Evolutionary conservation across 2,888 invertebrate species (phyloP), one percentile per base, ranked within the genome.

Genomic region (Macrosoma leucophasiata): DNA sequence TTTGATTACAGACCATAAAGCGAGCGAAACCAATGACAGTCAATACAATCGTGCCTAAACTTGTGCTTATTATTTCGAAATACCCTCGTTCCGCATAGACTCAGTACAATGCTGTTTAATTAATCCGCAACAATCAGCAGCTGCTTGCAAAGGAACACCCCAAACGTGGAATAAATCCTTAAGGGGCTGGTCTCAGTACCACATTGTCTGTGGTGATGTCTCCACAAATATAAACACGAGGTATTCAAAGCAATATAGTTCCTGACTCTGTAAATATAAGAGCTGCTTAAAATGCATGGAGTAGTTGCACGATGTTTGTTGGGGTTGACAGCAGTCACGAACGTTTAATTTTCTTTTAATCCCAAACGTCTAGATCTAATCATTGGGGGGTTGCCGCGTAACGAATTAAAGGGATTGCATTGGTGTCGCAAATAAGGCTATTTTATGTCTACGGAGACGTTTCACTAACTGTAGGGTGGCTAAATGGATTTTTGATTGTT

Each of bases 341-440:
- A 64, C 74, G 72, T 79, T 81, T 81, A 81, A 81, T 81, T 84
- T 81, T 82, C 81, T 81, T 82, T 81, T 84, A 81, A 84, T 81
- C 79, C 77, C 69, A 59, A 72, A 71, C 64, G 76, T 69, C 69
- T 69, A 68, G 65, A 76, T 76, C 67, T 72, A 76, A 81, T 79
- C 72, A 69, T 70, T 56, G 59, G 72, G 69, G 79, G 78, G 77
- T 69, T 71, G 70, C 68, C 46, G 65, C 72, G 78, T 76, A 66
- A 70, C 79, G 75, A 81, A 81, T 79, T 79, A 77, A 77, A 71
- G 72, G 72, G 72, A 82, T 84, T 79, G 81, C 75, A 70, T 78
- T 67, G 72, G 74, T 76, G 73, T 79, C 78, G 68, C 73, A 81
- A 84, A 81, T 81, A 75, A 79, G 77, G 59, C 76, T 63, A 81